Percentiles rank a stretch among this genome's conserved stretches.
Evolutionary conservation across 2,797 vertebrate species (phyloP).

Genomic region (Hyperoplus immaculatus): DNA sequence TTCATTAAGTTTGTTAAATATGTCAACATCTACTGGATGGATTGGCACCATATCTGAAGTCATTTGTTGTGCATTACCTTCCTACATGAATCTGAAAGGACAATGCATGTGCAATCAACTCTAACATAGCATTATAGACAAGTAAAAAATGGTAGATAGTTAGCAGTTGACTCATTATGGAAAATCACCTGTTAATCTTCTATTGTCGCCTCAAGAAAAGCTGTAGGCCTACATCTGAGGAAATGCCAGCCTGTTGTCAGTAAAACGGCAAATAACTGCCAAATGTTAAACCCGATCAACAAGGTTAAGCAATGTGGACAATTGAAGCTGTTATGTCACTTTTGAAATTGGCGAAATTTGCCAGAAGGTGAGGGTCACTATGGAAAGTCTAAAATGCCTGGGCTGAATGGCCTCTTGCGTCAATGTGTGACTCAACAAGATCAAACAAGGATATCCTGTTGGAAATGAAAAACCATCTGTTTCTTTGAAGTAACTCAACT

Average conservation of each 20-base stretch:
- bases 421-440: constrained; percentile 58
- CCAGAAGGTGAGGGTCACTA: constrained; percentile 57
- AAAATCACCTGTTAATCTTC: constrained; percentile 8
- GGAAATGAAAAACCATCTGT: constrained; percentile 59
- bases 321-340: constrained; percentile 55
- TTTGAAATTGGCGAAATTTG: constrained; percentile 54
- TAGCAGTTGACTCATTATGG: constrained; percentile 1
- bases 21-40: too few relatives aligned
- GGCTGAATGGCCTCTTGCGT: constrained; percentile 43
- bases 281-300: constrained; percentile 39
- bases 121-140: not conserved
- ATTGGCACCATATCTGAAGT: too few relatives aligned
- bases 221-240: constrained; percentile 8
- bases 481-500: constrained; percentile 40
- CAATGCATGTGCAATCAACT: not conserved
- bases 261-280: constrained; percentile 33
- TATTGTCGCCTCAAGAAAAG: not conserved
- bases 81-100: not conserved
- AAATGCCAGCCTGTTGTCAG: constrained; percentile 10
- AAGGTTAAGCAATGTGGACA: constrained; percentile 35
- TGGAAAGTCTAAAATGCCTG: constrained; percentile 49
- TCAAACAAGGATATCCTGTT: constrained; percentile 75
- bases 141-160: not conserved
- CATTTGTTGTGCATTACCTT: not conserved
- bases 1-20: too few relatives aligned